phyloP scores from a whole-genome alignment of 2,888 invertebrate genomes.

The Drosophila neonasuta region DNA sequence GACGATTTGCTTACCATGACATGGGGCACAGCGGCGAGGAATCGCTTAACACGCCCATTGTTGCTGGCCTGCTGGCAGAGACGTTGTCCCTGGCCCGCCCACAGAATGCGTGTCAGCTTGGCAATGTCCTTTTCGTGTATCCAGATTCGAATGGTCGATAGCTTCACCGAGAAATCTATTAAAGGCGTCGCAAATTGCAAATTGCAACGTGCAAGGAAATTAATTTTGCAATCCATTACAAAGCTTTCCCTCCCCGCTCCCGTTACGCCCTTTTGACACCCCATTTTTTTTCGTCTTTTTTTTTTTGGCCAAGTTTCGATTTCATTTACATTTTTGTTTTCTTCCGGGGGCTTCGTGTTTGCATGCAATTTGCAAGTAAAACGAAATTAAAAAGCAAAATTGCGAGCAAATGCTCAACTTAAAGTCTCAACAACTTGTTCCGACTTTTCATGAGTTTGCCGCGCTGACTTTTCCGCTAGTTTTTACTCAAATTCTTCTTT shows the following conservation, averaged over 20 bases:
- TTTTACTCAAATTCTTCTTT: background rate
- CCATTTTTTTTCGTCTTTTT: background rate
- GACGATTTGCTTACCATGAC: conserved; percentile 87
- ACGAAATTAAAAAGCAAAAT: conserved; percentile 63
- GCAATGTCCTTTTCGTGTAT: conserved; percentile 95
- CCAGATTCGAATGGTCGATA: conserved; percentile 97
- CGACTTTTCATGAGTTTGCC: conserved; percentile 43
- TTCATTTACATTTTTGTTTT: conserved; percentile 35
- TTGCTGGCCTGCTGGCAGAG: conserved; percentile 92
- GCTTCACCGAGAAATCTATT: conserved; percentile 89
- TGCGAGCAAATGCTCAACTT: conserved; percentile 57
- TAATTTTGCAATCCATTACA: conserved; percentile 20
- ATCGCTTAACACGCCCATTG: conserved; percentile 91
- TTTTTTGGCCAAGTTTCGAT: conserved; percentile 17
- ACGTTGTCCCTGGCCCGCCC: conserved; percentile 94
- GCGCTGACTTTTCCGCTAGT: conserved; percentile 11
- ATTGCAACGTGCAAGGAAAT: conserved; percentile 12
- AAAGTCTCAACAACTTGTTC: conserved; percentile 57
- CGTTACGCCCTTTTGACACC: background rate
- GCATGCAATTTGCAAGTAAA: conserved; percentile 76
- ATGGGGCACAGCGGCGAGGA: conserved; percentile 96
- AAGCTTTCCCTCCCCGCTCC: background rate
- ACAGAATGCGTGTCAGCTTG: conserved; percentile 92
- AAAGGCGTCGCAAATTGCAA: conserved; percentile 27
- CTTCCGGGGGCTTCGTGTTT: conserved; percentile 62